A percentile compares a stretch with the other conserved stretches of the same genome.
Conservation (phyloP, 2,797 vertebrate species). For the Astyanax mexicanus region DNA sequence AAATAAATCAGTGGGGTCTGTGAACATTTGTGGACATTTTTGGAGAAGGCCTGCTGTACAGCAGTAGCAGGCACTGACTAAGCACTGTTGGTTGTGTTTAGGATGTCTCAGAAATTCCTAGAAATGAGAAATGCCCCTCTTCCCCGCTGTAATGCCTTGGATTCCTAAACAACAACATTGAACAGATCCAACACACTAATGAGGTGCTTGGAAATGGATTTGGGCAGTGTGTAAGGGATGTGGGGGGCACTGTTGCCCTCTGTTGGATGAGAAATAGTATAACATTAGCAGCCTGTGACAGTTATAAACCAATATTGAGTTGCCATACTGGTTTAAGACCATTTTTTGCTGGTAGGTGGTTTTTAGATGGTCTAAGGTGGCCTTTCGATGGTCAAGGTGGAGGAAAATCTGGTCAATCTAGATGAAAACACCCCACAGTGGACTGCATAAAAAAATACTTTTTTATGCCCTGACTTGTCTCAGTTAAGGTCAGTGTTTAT, state of each 20-base stretch:
- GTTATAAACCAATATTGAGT: not conserved
- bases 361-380: no score
- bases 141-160: not conserved
- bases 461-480: no score
- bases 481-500: no score
- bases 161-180: not conserved
- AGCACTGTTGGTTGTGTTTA: not conserved
- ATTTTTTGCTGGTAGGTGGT: no score
- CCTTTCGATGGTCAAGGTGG: no score
- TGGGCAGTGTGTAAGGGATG: not conserved
- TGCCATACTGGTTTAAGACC: no score
- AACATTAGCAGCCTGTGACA: not conserved
- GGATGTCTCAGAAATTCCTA: not conserved
- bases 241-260: conserved; percentile 33
- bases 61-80: conserved; percentile 9
- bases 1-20: no score
- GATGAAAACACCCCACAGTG: no score
- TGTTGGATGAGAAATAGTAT: conserved; percentile 36
- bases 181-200: not conserved
- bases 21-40: no score
- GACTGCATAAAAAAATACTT: no score
- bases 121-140: not conserved
- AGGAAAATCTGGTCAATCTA: no score
- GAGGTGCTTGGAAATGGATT: not conserved
- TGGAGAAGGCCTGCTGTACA: no score